A percentile compares a stretch with the other conserved stretches of the same genome.
These are phyloP conservation scores for Diadegma fenestrale DNA, from an alignment of 2,888 invertebrate genomes.

Conservation along the genomic window DNA sequence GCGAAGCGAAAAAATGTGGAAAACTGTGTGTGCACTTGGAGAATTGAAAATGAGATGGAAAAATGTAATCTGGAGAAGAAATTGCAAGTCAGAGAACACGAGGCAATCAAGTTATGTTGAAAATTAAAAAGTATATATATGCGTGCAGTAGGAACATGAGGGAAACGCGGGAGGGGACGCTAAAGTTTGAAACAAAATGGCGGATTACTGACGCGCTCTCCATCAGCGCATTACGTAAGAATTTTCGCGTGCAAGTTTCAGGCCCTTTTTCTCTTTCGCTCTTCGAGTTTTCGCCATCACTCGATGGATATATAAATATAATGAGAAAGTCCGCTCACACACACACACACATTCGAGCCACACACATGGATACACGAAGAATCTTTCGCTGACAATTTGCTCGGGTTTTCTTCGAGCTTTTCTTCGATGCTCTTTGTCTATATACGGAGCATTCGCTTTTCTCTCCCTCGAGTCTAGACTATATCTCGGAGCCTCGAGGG, in stretches of 20 bases:
- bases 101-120: background rate
- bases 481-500: constrained; percentile 76
- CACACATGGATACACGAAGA: constrained; percentile 6
- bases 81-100: too few species aligned
- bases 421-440: constrained; percentile 73
- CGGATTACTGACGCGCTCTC: constrained; percentile 59
- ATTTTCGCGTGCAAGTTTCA: constrained; percentile 56
- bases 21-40: background rate
- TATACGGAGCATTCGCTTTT: constrained; percentile 51
- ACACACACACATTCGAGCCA: background rate
- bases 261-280: constrained; percentile 58
- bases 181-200: constrained; percentile 29
- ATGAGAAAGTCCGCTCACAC: constrained; percentile 11
- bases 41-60: constrained; percentile 14
- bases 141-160: background rate
- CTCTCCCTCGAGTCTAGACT: constrained; percentile 50
- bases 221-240: constrained; percentile 61
- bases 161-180: constrained; percentile 6
- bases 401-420: constrained; percentile 62
- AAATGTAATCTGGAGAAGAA: background rate
- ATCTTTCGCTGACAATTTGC: constrained; percentile 20
- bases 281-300: constrained; percentile 67
- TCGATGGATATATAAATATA: constrained; percentile 29
- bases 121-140: constrained; percentile 9
- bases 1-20: background rate